A percentile compares a stretch with the other conserved stretches of the same genome.
Conservation (phyloP, 2,113 vertebrate genomes). For the Chitala chitala region DNA sequence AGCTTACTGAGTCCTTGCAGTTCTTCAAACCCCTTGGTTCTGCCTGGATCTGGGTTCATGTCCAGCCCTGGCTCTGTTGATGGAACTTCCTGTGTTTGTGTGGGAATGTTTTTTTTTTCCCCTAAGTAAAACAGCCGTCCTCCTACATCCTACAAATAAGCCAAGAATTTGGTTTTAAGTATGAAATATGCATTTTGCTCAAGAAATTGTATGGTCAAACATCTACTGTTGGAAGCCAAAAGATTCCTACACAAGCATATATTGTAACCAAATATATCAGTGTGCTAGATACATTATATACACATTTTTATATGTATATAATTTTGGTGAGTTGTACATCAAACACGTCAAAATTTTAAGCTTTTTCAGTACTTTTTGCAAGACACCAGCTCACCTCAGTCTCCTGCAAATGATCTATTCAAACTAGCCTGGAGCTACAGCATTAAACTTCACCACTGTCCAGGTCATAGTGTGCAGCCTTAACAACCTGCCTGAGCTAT, state of each 20-base stretch:
- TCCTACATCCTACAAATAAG: neutral
- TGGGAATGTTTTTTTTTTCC: neutral
- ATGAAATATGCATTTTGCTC: neutral
- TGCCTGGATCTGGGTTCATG: neutral
- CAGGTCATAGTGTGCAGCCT: neutral
- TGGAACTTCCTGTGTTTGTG: constrained; percentile 3
- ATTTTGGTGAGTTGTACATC: no score
- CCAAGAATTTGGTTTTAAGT: neutral
- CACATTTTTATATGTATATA: no score
- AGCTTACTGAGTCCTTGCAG: neutral
- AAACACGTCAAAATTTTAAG: neutral
- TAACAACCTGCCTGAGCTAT: neutral
- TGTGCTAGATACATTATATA: no score
- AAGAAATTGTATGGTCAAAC: no score
- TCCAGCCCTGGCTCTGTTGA: neutral
- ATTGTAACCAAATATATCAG: no score
- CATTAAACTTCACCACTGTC: neutral
- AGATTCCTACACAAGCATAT: neutral
- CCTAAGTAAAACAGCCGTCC: neutral
- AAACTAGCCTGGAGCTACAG: neutral
- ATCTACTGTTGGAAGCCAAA: neutral
- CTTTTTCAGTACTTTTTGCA: neutral
- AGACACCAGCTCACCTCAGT: neutral
- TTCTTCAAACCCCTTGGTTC: neutral
- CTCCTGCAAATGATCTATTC: neutral